These are phyloP conservation scores for Karalla daura DNA, from an alignment of 2,797 vertebrate genomes.

Conservation along the genomic window DNA sequence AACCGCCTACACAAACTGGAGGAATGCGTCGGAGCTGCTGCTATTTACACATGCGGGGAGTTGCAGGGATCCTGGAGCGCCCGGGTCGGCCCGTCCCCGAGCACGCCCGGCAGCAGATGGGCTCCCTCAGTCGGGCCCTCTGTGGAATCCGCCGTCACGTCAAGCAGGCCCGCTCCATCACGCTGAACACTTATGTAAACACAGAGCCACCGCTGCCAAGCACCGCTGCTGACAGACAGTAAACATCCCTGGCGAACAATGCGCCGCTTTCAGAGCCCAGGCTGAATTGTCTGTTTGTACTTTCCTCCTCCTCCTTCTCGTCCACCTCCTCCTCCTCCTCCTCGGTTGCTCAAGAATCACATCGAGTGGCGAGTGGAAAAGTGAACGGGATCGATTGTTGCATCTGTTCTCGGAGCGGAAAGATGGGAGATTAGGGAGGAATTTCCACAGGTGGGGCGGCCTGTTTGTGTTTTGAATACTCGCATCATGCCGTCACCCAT, in stretches of 20 bases:
- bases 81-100: conserved; percentile 42
- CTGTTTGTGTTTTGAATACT: conserved; percentile 55
- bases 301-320: conserved; percentile 39
- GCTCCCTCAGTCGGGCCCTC: conserved; percentile 63
- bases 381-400: conserved; percentile 45
- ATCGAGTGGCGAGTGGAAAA: conserved; percentile 40
- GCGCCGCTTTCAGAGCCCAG: conserved; percentile 67
- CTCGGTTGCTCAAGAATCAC: conserved; percentile 17
- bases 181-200: conserved; percentile 73
- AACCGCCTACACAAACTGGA: conserved; percentile 1
- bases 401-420: conserved; percentile 38
- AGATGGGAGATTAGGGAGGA: conserved; percentile 51
- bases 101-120: conserved; percentile 69
- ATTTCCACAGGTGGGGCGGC: conserved; percentile 26
- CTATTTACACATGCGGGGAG: conserved; percentile 18
- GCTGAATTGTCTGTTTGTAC: conserved; percentile 76
- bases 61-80: conserved; percentile 44
- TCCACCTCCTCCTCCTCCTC: too few species aligned
- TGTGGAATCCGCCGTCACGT: conserved; percentile 72
- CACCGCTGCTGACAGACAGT: conserved; percentile 79
- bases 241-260: conserved; percentile 74
- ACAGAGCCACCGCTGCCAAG: conserved; percentile 77
- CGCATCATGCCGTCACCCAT: conserved; percentile 12
- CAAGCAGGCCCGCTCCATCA: conserved; percentile 68
- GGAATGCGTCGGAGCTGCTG: background rate